Base-by-base conservation (phyloP, 2,888 invertebrate species). In the Rutpela maculata region DNA sequence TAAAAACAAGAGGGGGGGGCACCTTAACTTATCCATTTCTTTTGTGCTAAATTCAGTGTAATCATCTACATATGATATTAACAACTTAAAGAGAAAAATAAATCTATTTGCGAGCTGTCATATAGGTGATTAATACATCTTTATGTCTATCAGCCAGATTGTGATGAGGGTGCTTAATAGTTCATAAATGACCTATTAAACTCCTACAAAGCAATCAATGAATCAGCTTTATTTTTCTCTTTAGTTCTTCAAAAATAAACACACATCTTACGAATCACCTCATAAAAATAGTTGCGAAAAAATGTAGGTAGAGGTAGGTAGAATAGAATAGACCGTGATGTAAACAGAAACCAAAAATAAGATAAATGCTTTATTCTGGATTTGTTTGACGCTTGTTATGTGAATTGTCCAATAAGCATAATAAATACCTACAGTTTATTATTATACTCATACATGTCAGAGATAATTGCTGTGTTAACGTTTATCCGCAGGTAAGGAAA, bases 231-330 rank as follows among this genome's bases (percentile, higher is more conserved):
- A 50, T 50, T 50, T 50, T 50, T 50, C 50, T 50, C 50, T 43
- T 43, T 50, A n/a, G 50, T 50, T 12, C n/a, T n/a, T 50, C n/a
- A 18, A 69, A 69, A 35, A 38, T 69, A 69, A 69, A 57, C 38
- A 57, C 26, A 56, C 31, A 56, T 68, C 17, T 68, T 59, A 12
- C 55, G 22, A 55, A 26, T 63, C 22, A 63, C 18, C 55, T 63
- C 62, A 72, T 60, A 55, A 63, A 59, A 70, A 60, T 70, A 62
- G 50, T 38, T 22, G 70, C 11, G n/a, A 63, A 43, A 67, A 67
- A 26, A 26, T 59, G 35, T 63, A 72, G 43, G 72, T 60, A 43
- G 57, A 19, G 18, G 60, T 72, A 67, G 67, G 67, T n/a, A n/a
- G 60, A 62, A 60, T 18, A 55, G 63, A 38, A 63, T 18, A 31